A percentile compares a stretch with the other conserved stretches of the same genome.
These are phyloP conservation scores for Ophonus ardosiacus DNA, from an alignment of 2,888 invertebrate genomes.

Conservation along the genomic window DNA sequence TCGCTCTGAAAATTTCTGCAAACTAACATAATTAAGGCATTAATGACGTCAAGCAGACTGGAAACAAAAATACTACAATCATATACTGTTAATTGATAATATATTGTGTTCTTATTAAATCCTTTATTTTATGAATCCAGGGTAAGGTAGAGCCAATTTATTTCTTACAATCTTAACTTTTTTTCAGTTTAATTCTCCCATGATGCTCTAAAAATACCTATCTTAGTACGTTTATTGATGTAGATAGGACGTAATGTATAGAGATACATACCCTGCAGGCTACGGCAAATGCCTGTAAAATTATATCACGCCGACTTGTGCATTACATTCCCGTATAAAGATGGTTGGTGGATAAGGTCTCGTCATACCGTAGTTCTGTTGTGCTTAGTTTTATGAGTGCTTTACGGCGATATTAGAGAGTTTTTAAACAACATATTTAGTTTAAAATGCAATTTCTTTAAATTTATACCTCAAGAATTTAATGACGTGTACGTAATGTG, in stretches of 20 bases:
- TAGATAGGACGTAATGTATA: conserved; percentile 8
- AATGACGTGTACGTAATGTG: conserved; percentile 25
- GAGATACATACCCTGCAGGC: background rate
- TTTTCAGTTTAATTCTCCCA: background rate
- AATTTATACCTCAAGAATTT: conserved; percentile 22
- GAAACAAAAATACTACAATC: too few species aligned
- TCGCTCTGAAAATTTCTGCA: too few species aligned
- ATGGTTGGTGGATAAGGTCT: conserved; percentile 3
- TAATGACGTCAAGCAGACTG: too few species aligned
- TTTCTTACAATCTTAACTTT: background rate
- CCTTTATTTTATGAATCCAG: too few species aligned
- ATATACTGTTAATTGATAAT: too few species aligned
- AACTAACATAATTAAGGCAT: too few species aligned
- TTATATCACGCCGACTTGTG: background rate
- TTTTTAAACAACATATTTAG: conserved; percentile 40
- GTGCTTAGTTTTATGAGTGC: conserved; percentile 28
- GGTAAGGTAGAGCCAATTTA: too few species aligned
- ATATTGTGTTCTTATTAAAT: too few species aligned
- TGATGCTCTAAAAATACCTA: background rate
- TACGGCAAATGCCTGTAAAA: conserved; percentile 14
- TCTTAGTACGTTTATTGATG: conserved; percentile 36
- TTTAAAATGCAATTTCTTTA: conserved; percentile 38
- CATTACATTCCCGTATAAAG: conserved; percentile 20
- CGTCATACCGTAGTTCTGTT: conserved; percentile 15
- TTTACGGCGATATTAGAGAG: conserved; percentile 19